Evolutionary conservation across 2,888 invertebrate species (phyloP), one percentile per base, ranked within the genome.

Genomic region (Sminthurinus aureus): DNA sequence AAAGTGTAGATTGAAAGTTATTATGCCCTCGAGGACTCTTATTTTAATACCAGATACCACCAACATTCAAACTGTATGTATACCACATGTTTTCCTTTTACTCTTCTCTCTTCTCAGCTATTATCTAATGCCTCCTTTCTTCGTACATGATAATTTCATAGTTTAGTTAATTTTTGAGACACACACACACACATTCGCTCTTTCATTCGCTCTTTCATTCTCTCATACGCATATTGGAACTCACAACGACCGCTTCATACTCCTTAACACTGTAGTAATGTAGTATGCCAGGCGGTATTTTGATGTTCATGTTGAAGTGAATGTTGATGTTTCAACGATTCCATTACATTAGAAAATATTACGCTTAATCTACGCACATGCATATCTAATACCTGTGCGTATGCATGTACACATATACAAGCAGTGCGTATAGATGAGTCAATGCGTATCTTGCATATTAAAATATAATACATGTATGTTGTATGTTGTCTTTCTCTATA

Each of bases 1-100:
- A 71, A 71, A 71, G 71, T 71, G 71, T 71, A 71, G 71, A 71
- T 71, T 71, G 71, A 58, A 58, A 58, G 58, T 58, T 58, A 58
- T 58, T 15, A 58, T 58, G 18, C 18, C 58, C 58, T 58, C 15
- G 58, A 58, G 58, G 58, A 58, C 58, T 58, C 58, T 58, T 18
- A 58, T 58, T 58, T 58, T 38, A 38, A 38, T 38, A 38, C 38
- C 38, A 38, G 18, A 58, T 58, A 58, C 58, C 58, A 58, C 58
- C 58, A 58, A 58, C 15, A 58, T 58, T 13, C 58, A 58, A 18
- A 15, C 15, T 58, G 58, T 58, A 58, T 58, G 58, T 13, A 58
- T 11, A 58, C 18, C 38, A 38, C 38, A 38, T 38, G 38, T 38
- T 38, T 38, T 38, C 38, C 38, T 6, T 1, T 38, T n/a, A n/a